A percentile compares a stretch with the other conserved stretches of the same genome.
Evolutionary conservation across 1,140 invertebrate genomes (phyloP).

Genomic region (Atta cephalotes): DNA sequence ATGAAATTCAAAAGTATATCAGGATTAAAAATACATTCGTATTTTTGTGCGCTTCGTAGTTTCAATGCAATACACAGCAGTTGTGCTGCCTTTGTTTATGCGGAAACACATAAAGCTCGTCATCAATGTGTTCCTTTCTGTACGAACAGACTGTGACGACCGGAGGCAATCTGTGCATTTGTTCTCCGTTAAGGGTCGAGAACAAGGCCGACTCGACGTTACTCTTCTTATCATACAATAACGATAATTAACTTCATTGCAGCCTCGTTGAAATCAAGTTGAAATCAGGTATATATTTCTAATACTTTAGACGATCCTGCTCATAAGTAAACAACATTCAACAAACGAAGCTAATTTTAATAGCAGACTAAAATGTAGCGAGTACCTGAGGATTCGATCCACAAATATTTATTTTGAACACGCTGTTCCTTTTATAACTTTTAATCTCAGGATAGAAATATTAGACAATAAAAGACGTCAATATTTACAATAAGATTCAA

Average conservation of each 20-base stretch:
- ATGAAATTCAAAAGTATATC: neutral
- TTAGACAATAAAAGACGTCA: neutral
- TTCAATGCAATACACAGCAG: constrained; percentile 64
- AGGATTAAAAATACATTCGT: constrained; percentile 4
- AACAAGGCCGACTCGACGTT: constrained; percentile 38
- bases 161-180: constrained; percentile 46
- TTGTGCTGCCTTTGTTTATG: constrained; percentile 68
- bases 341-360: constrained; percentile 44
- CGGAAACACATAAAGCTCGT: constrained; percentile 64
- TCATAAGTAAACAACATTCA: constrained; percentile 7
- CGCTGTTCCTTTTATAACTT: constrained; percentile 29
- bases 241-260: constrained; percentile 69
- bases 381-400: neutral
- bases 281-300: neutral
- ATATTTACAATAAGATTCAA: neutral
- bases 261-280: neutral
- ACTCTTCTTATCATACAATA: constrained; percentile 60
- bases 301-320: constrained; percentile 9
- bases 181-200: constrained; percentile 62
- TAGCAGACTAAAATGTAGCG: constrained; percentile 20
- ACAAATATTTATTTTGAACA: constrained; percentile 37
- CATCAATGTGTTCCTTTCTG: constrained; percentile 59
- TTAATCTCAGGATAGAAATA: constrained; percentile 2
- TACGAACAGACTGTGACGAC: constrained; percentile 27
- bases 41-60: constrained; percentile 65